Base-by-base conservation (phyloP, 2,113 vertebrate species). In the Turdus rufiventris region DNA sequence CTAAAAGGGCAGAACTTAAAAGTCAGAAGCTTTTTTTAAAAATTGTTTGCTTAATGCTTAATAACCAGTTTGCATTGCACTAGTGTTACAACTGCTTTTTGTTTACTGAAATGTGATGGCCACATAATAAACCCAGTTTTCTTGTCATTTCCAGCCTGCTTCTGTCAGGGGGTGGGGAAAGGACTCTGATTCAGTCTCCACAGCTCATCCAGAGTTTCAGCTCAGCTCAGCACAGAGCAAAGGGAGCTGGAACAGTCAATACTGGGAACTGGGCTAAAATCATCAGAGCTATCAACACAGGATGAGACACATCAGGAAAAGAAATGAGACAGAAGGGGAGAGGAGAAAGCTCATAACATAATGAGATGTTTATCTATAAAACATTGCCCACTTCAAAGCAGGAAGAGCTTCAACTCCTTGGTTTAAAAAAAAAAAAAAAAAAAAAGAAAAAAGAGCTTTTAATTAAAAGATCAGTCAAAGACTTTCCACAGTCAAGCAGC, bases 381-480 rank as follows among this genome's bases (percentile, higher is more conserved):
- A 94, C 72, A 71, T 6, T 90, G 90, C 93, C 91, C 93, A 95
- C 93, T 97, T 96, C 93, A 97, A 95, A 96, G 95, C 54, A 84
- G 56, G 56, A 88, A 90, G 60, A 76, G 67, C 75, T 89, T 89
- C 38, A 15, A 73, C 47, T 82, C 53, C 71, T 58, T 66, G 34
- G 53, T 78, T 85, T 5, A 19, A 88, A 73, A 82, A 45, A 24
- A 88, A 72, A 82, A 45, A 24, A 88, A 72, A 45, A 25, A 88
- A 72, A 85, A 54, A 38, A 38, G 38, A 38, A 75, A 70, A 65
- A 45, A 40, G 18, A 18, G 54, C 73, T 94, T 95, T 94, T 96
- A 95, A 96, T 96, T 95, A 95, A 96, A 96, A 88, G 90, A 96
- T 90, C 93, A 96, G 91, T 88, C 85, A 90, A 88, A 92, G 72